phyloP scores from a whole-genome alignment of 1,140 invertebrate genomes.

The Macrostomum lignano region DNA sequence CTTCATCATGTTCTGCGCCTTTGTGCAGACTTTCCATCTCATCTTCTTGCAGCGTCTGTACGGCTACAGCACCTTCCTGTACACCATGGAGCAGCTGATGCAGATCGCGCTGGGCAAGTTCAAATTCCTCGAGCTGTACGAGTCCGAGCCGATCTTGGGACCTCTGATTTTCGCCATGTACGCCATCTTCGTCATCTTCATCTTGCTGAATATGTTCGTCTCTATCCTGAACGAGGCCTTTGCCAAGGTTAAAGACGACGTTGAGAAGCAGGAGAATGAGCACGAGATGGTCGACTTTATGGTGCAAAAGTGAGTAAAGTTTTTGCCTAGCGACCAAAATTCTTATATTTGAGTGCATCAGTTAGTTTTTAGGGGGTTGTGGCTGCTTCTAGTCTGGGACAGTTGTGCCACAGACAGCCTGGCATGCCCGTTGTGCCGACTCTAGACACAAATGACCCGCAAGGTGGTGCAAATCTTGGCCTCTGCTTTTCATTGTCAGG shows the following conservation, averaged over 20 bases:
- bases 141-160: slow-evolving; percentile 24
- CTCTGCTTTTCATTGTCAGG: too few relatives aligned
- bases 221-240: slow-evolving; percentile 5
- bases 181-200: slow-evolving; percentile 29
- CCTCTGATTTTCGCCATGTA: slow-evolving; percentile 32
- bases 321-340: too few relatives aligned
- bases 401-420: too few relatives aligned
- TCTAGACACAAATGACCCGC: too few relatives aligned
- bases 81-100: slow-evolving; percentile 29
- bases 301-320: background rate
- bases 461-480: too few relatives aligned
- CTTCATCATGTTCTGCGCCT: slow-evolving; percentile 23
- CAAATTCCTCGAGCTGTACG: slow-evolving; percentile 29
- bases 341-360: too few relatives aligned
- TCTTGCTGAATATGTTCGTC: slow-evolving; percentile 20
- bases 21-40: slow-evolving; percentile 30
- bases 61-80: slow-evolving; percentile 29
- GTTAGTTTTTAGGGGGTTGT: too few relatives aligned
- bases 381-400: too few relatives aligned
- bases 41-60: slow-evolving; percentile 25
- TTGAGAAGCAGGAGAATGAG: slow-evolving; percentile 1
- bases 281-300: slow-evolving; percentile 1
- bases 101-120: slow-evolving; percentile 34
- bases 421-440: too few relatives aligned
- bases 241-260: slow-evolving; percentile 1